Evolutionary conservation across 64 coral and sea anemone species (phyloP).

Genomic region (Montipora foliosa): DNA sequence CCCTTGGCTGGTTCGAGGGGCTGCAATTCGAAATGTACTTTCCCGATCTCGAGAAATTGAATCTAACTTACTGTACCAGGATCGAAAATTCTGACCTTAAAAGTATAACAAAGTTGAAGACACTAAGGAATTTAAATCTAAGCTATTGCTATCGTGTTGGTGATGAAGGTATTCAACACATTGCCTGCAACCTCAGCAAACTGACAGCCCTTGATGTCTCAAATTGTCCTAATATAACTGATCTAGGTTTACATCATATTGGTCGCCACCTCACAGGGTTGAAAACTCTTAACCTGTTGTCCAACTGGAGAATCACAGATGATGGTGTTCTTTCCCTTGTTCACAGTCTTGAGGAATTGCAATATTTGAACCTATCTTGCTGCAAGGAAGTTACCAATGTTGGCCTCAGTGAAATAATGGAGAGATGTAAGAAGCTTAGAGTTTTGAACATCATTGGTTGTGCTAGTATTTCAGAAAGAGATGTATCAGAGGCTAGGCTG

Average conservation of each 20-base stretch:
- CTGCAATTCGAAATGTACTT: conserved; percentile 76
- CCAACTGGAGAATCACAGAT: conserved; percentile 83
- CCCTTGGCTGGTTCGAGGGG: conserved; percentile 94
- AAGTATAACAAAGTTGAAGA: conserved; percentile 71
- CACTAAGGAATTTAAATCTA: conserved; percentile 75
- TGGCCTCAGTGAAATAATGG: conserved; percentile 67
- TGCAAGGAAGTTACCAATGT: conserved; percentile 81
- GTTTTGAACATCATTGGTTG: conserved; percentile 74
- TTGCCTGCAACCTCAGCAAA: conserved; percentile 72
- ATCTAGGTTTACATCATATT: conserved; percentile 94
- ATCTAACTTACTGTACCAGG: conserved; percentile 90
- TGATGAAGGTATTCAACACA: conserved; percentile 75
- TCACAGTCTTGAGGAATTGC: conserved; percentile 63
- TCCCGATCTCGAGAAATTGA: conserved; percentile 71
- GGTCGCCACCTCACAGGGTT: conserved; percentile 78
- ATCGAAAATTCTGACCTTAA: conserved; percentile 85
- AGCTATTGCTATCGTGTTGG: conserved; percentile 91
- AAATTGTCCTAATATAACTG: conserved; percentile 86
- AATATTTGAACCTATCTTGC: conserved; percentile 70
- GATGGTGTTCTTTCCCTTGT: conserved; percentile 79
- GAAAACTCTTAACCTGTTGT: conserved; percentile 70
- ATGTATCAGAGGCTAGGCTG: conserved; percentile 61
- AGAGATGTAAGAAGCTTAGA: conserved; percentile 82
- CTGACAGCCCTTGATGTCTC: conserved; percentile 88
- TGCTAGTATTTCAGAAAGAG: conserved; percentile 49